These are phyloP conservation scores for Australoheros scitulus DNA, from an alignment of 2,113 vertebrate genomes.

Conservation along the genomic window DNA sequence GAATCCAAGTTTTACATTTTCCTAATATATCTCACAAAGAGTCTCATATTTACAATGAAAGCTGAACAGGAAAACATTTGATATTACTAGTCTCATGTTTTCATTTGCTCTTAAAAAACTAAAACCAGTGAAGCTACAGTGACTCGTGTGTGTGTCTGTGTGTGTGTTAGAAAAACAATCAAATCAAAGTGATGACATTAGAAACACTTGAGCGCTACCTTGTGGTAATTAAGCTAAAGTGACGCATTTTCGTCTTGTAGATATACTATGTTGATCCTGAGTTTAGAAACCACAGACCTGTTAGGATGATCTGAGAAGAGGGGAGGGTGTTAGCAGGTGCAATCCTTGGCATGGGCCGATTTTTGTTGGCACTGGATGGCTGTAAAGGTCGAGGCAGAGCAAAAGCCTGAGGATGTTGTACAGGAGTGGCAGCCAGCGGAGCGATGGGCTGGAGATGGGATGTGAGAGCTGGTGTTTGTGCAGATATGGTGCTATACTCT, in stretches of 20 bases:
- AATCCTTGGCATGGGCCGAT: constrained; percentile 85
- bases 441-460: constrained; percentile 69
- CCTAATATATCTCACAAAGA: background rate
- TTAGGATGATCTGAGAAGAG: constrained; percentile 74
- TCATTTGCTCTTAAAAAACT: background rate
- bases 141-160: background rate
- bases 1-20: background rate
- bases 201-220: constrained; percentile 26
- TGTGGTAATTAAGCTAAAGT: constrained; percentile 26
- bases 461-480: constrained; percentile 62
- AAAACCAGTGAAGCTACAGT: background rate
- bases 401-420: constrained; percentile 80
- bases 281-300: constrained; percentile 67
- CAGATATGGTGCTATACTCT: constrained; percentile 73
- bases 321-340: constrained; percentile 84
- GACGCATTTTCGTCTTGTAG: background rate
- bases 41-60: background rate
- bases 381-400: constrained; percentile 83
- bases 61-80: background rate
- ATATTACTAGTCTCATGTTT: background rate
- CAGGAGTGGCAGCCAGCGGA: constrained; percentile 59
- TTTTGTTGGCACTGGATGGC: constrained; percentile 77
- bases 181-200: background rate
- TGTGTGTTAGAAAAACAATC: background rate
- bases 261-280: background rate